These are phyloP conservation scores for Iphiclides podalirius DNA, from an alignment of 2,888 invertebrate genomes.

Conservation along the genomic window DNA sequence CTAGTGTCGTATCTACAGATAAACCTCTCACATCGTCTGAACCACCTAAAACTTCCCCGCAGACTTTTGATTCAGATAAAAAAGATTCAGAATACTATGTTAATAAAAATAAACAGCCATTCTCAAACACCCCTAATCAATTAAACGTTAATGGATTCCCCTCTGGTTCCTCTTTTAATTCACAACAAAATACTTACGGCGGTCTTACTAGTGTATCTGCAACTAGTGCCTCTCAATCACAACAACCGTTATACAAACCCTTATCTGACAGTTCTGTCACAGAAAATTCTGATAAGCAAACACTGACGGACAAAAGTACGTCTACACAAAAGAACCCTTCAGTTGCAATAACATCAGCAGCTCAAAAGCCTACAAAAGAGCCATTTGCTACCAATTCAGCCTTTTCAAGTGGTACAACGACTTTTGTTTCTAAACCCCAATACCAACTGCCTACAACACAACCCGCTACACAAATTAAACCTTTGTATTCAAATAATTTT, in stretches of 20 bases:
- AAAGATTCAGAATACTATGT: too few relatives aligned
- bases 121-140: too few relatives aligned
- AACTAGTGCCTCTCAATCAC: too few relatives aligned
- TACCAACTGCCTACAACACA: conserved; percentile 3
- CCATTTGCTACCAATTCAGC: not conserved
- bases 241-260: too few relatives aligned
- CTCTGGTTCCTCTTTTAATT: not conserved
- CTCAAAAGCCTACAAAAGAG: not conserved
- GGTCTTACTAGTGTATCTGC: too few relatives aligned
- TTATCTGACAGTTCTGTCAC: not conserved
- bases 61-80: too few relatives aligned
- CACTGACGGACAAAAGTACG: not conserved
- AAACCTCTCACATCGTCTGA: too few relatives aligned
- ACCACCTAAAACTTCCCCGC: too few relatives aligned
- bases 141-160: not conserved
- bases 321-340: not conserved
- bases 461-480: conserved; percentile 4
- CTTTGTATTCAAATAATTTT: conserved; percentile 10
- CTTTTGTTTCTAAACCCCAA: conserved; percentile 8
- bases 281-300: not conserved
- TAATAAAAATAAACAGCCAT: too few relatives aligned
- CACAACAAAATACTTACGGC: not conserved
- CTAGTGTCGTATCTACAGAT: too few relatives aligned
- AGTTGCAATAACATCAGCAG: not conserved
- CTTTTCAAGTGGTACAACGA: not conserved